These are phyloP conservation scores for Etia nguti DNA, from an alignment of 2,113 vertebrate genomes.

Conservation along the genomic window DNA sequence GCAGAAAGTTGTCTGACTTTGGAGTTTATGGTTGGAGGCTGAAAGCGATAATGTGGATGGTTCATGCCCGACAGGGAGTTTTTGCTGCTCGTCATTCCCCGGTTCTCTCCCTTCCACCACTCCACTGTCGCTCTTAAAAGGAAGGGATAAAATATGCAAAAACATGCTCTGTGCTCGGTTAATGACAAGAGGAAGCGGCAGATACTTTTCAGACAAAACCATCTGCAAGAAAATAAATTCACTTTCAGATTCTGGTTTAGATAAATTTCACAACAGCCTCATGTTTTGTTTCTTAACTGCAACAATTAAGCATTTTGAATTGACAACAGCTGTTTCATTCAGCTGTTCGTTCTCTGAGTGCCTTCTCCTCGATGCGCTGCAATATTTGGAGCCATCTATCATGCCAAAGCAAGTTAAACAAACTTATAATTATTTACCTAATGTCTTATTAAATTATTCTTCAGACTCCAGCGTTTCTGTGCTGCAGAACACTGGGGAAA, in stretches of 20 bases:
- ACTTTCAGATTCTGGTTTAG: not conserved
- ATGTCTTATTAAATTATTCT: not conserved
- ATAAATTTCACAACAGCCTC: not conserved
- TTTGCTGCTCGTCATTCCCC: not conserved
- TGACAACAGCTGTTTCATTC: not conserved
- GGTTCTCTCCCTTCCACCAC: rapidly evolving
- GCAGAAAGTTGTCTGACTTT: rapidly evolving
- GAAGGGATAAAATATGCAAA: not conserved
- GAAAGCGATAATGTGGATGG: not conserved
- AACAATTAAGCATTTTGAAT: not conserved
- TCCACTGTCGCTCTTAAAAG: too few species aligned
- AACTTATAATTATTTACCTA: not conserved
- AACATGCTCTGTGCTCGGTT: not conserved
- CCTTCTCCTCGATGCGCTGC: not conserved
- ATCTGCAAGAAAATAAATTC: not conserved
- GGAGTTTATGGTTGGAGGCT: not conserved
- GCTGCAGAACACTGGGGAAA: not conserved
- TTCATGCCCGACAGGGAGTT: not conserved
- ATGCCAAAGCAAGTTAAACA: not conserved
- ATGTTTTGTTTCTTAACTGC: not conserved
- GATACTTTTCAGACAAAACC: not conserved
- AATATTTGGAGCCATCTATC: not conserved
- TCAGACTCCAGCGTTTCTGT: not conserved
- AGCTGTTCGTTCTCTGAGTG: not conserved
- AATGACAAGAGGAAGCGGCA: not conserved